Evolutionary conservation across 1,140 invertebrate genomes (phyloP).

Genomic region (Neodiprion lecontei): DNA sequence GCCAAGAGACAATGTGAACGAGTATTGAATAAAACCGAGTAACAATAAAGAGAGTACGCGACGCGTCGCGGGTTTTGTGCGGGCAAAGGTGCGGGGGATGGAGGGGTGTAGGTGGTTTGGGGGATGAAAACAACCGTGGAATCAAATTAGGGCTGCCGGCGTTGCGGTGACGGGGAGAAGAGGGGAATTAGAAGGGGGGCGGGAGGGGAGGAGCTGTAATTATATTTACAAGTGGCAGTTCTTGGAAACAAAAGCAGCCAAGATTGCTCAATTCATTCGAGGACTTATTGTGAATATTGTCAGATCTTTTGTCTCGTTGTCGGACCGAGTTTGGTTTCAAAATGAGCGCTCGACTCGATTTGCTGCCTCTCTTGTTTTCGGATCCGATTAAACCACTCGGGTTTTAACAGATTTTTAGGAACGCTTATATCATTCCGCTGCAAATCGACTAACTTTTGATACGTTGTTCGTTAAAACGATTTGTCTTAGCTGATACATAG

Average conservation of each 20-base stretch:
- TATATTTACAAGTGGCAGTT: conserved; percentile 63
- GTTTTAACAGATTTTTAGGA: too few species aligned
- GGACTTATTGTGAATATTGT: conserved; percentile 13
- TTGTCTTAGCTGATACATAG: too few species aligned
- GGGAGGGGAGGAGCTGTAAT: conserved; percentile 46
- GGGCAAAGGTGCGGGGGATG: conserved; percentile 41
- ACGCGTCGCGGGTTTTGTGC: conserved; percentile 32
- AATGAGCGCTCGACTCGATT: neutral
- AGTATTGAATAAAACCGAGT: too few species aligned
- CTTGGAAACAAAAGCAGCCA: conserved; percentile 56
- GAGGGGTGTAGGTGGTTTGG: conserved; percentile 19
- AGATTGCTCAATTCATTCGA: conserved; percentile 59
- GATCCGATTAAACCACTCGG: neutral
- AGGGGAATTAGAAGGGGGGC: conserved; percentile 8
- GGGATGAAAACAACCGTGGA: conserved; percentile 59
- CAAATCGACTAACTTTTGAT: too few species aligned
- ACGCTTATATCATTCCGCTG: too few species aligned
- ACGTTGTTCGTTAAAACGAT: too few species aligned
- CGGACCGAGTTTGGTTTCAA: neutral
- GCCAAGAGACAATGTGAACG: too few species aligned
- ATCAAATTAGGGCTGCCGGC: conserved; percentile 56
- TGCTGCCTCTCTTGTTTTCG: neutral
- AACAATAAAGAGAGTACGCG: too few species aligned
- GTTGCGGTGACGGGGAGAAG: conserved; percentile 21
- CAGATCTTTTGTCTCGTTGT: conserved; percentile 9